phyloP scores from a whole-genome alignment of 2,797 vertebrate species.

The Ceryle rudis region DNA sequence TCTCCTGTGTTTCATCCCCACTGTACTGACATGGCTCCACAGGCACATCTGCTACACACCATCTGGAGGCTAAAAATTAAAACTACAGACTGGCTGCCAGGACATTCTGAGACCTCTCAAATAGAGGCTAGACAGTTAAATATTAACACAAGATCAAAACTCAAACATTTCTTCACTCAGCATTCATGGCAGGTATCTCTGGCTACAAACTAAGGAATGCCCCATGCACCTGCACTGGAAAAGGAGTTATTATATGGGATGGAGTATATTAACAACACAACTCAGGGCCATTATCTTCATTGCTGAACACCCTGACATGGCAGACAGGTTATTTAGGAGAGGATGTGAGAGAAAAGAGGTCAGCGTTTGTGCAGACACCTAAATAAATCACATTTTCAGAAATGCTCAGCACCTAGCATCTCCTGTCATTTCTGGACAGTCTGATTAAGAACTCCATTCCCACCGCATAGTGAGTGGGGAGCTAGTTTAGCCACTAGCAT shows the following conservation, averaged over 20 bases:
- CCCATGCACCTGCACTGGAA: neutral
- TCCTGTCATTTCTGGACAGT: neutral
- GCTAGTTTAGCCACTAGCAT: neutral
- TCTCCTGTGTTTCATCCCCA: neutral
- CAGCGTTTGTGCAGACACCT: neutral
- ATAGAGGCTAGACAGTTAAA: neutral
- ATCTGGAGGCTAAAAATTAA: slow-evolving; percentile 22
- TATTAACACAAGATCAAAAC: neutral
- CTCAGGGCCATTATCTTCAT: neutral
- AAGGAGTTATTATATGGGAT: neutral
- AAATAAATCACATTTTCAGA: neutral
- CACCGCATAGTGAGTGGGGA: neutral
- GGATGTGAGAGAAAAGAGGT: neutral
- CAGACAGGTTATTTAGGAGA: neutral
- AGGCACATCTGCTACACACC: slow-evolving; percentile 2
- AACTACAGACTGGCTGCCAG: neutral
- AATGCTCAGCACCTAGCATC: neutral
- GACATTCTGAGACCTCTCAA: neutral
- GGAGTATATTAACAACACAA: neutral
- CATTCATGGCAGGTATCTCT: neutral
- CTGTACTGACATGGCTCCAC: neutral
- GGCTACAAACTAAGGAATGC: neutral
- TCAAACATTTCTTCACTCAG: neutral
- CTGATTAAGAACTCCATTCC: neutral
- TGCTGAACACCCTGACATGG: neutral